Base-by-base conservation (phyloP, 1,140 invertebrate genomes). In the Diorhabda carinulata region DNA sequence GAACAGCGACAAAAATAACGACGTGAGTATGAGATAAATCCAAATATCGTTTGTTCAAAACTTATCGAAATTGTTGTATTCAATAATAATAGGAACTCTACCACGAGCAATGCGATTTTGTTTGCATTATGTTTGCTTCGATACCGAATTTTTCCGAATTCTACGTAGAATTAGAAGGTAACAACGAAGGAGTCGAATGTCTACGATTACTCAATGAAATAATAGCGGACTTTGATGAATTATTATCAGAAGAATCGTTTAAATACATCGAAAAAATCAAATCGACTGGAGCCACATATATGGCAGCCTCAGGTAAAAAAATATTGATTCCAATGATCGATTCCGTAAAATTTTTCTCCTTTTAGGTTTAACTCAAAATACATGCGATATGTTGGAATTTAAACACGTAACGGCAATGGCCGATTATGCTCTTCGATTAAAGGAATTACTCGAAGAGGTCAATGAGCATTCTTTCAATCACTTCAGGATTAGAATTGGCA, bases 61-160 rank as follows among this genome's bases (percentile, higher is more conserved):
- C 2, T n/a, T 8, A 8, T 10, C 4, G 57, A 5, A 59, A n/a
- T 10, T 10, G 5, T 8, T 59, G 40, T 7, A 56, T 59, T 40
- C 2, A 59, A 59, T 59, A 59, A n/a, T 78, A 76, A 3, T 82
- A 95, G 93, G 95, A 98, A 80, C 84, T 98, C 47, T 98, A 98
- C 81, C 95, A 97, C 80, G 94, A 98, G 78, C 92, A 97, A 80
- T 98, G 96, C 82, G 93, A 95, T 71, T 93, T 90, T 64, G 95
- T 97, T 5, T 97, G 95, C 82, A 92, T 98, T 45, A 91, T 98
- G 87, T 98, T 98, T 80, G 95, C 95, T 0, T 96, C 94, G 52
- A 97, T 98, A 77, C 94, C 96, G 2, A 98, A 98, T 82, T 98
- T 98, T 83, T 97, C 95, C 2, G 95, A 98, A 75, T 98, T 98